These are phyloP conservation scores for Platycnemis pennipes DNA, from an alignment of 2,888 invertebrate genomes.

Conservation along the genomic window DNA sequence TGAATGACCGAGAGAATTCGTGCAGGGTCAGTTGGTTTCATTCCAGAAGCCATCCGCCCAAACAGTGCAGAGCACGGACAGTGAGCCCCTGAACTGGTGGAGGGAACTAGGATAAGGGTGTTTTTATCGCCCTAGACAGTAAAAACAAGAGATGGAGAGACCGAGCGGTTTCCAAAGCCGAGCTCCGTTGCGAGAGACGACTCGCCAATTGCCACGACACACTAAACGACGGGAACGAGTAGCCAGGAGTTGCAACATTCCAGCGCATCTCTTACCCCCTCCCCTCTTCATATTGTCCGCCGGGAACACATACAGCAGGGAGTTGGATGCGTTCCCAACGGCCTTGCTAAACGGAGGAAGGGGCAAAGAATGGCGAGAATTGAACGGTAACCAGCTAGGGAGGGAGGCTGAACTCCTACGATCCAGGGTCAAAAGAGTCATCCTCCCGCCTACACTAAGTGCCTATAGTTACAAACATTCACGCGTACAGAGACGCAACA, in stretches of 20 bases:
- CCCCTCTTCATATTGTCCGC: not conserved
- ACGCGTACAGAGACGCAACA: too few species aligned
- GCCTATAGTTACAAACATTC: too few species aligned
- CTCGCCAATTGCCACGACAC: not conserved
- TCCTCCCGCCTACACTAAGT: too few species aligned
- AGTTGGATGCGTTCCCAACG: not conserved
- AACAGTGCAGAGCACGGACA: too few species aligned
- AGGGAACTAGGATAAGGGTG: too few species aligned
- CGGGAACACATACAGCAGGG: not conserved
- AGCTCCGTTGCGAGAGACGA: not conserved
- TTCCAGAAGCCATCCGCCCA: too few species aligned
- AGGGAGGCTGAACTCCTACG: not conserved
- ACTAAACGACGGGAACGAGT: not conserved
- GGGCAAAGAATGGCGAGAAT: not conserved
- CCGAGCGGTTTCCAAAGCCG: not conserved
- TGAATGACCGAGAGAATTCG: too few species aligned
- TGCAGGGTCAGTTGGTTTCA: too few species aligned
- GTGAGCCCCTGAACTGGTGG: too few species aligned
- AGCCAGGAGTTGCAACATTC: conserved; percentile 11
- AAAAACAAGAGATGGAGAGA: not conserved
- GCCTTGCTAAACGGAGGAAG: not conserved
- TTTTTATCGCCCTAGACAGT: too few species aligned
- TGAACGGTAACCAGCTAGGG: not conserved
- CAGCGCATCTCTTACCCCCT: not conserved
- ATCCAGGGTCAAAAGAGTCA: too few species aligned